Conservation (phyloP, 2,797 vertebrate genomes). For the Streptopelia turtur region DNA sequence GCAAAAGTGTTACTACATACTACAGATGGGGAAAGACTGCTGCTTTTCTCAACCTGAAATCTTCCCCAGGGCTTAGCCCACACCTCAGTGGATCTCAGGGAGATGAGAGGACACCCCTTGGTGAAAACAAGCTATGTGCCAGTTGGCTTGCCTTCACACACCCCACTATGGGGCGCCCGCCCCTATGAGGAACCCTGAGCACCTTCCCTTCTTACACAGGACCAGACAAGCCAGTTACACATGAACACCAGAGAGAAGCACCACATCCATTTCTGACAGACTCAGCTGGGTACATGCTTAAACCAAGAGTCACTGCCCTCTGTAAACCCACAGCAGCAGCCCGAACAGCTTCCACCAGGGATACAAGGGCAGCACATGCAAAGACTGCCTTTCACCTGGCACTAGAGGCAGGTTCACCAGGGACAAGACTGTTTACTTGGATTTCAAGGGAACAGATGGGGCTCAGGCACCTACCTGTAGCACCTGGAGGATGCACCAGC, state of each 20-base stretch:
- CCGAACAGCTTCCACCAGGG: not conserved
- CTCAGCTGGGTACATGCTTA: not conserved
- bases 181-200: not conserved
- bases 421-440: not conserved
- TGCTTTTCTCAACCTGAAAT: not conserved
- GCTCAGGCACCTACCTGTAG: not conserved
- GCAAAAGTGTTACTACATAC: not conserved
- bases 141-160: not conserved
- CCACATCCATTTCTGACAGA: not conserved
- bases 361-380: not conserved
- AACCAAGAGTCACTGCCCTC: rapidly evolving
- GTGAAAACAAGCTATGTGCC: not conserved
- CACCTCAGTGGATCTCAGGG: not conserved
- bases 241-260: not conserved
- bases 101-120: not conserved
- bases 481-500: not conserved
- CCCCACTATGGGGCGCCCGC: not conserved
- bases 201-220: conserved; percentile 3
- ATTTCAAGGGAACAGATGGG: not conserved
- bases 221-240: conserved; percentile 21
- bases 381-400: not conserved
- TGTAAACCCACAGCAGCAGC: not conserved
- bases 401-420: not conserved
- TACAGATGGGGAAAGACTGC: not conserved
- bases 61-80: not conserved